These are phyloP conservation scores for Dipodomys merriami DNA, from an alignment of 2,113 vertebrate species.

Conservation along the genomic window DNA sequence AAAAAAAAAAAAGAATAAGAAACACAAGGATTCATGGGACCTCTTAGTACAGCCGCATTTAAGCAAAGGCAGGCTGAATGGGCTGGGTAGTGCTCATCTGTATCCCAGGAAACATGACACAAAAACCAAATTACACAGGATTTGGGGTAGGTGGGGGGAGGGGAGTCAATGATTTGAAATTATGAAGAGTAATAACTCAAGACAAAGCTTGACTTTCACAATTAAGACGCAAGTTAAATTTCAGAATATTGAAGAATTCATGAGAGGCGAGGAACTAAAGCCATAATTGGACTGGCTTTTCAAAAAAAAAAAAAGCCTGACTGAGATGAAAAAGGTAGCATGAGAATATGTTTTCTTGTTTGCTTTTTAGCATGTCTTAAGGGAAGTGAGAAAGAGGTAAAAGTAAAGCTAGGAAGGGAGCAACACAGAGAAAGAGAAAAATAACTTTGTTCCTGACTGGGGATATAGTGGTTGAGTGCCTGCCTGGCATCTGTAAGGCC, in stretches of 20 bases:
- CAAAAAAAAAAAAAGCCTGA: neutral
- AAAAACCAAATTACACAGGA: slow-evolving; percentile 11
- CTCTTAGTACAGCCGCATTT: neutral
- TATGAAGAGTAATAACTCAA: neutral
- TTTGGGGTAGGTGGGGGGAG: neutral
- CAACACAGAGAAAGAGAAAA: neutral
- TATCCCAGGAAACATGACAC: neutral
- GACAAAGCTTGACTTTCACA: slow-evolving; percentile 37
- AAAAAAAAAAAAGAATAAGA: neutral
- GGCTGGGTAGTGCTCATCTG: slow-evolving; percentile 6
- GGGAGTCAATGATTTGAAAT: slow-evolving; percentile 8
- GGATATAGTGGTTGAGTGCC: too few species aligned
- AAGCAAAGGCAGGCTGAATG: neutral
- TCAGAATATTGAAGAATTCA: neutral
- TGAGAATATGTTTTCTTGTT: neutral
- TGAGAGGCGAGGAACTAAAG: neutral
- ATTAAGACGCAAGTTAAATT: slow-evolving; percentile 22
- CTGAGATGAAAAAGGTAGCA: neutral
- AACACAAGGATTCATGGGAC: neutral
- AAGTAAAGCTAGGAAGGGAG: neutral
- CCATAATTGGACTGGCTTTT: neutral
- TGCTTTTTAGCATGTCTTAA: neutral
- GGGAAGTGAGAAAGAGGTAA: neutral
- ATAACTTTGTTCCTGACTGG: too few species aligned
- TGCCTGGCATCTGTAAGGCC: too few species aligned